Percentiles rank a stretch among this genome's conserved stretches.
phyloP scores from a whole-genome alignment of 2,113 vertebrate genomes.

The Crocuta crocuta region DNA sequence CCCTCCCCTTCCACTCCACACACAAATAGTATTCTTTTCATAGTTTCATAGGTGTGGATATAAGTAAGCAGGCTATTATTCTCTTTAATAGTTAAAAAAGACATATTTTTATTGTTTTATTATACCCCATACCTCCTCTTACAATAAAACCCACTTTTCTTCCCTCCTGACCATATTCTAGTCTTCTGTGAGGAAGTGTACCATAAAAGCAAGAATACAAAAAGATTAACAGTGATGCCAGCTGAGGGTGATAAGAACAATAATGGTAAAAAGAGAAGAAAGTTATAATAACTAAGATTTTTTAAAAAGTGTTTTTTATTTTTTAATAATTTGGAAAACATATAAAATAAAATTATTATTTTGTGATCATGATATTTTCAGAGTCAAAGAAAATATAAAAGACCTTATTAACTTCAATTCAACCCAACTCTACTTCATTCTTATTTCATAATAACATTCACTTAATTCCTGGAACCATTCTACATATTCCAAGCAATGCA shows the following conservation, averaged over 20 bases:
- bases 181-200: background rate
- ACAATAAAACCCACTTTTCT: background rate
- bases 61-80: background rate
- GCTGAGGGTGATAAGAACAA: background rate
- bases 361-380: conserved; percentile 3
- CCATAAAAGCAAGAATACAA: background rate
- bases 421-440: background rate
- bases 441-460: background rate
- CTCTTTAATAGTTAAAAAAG: background rate
- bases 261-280: background rate
- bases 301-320: background rate
- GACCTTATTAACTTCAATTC: background rate
- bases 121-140: background rate
- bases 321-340: background rate
- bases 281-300: background rate
- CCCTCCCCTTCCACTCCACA: background rate
- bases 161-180: background rate
- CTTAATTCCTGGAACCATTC: background rate
- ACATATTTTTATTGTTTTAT: background rate
- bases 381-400: background rate
- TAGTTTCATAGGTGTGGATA: background rate
- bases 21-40: background rate
- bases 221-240: background rate
- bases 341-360: background rate
- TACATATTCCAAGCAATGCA: background rate